Evolutionary conservation across 2,888 invertebrate genomes (phyloP).

Genomic region (Protonemura montana): DNA sequence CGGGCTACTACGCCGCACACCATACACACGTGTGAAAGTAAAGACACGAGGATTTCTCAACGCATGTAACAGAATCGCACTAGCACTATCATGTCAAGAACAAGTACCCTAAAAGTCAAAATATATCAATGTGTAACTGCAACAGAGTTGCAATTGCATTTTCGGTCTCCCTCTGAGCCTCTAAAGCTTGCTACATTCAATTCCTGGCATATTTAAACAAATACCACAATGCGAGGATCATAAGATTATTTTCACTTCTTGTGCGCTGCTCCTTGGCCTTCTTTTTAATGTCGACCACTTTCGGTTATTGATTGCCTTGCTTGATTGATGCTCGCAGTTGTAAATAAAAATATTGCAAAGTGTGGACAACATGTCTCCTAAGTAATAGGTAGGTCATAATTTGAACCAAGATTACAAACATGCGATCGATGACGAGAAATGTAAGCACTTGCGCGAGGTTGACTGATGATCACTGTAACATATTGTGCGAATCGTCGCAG

Average conservation of each 20-base stretch:
- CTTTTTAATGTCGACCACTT: neutral
- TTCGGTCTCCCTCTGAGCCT: neutral
- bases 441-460: neutral
- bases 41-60: neutral
- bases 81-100: neutral
- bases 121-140: neutral
- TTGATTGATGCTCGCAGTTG: neutral
- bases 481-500: neutral
- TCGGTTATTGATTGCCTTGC: neutral
- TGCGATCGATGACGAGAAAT: neutral
- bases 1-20: neutral
- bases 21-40: neutral
- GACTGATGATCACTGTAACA: neutral
- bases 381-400: neutral
- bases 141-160: neutral
- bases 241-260: neutral
- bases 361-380: neutral
- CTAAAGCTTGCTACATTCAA: neutral
- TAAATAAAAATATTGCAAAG: neutral
- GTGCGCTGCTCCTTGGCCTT: neutral
- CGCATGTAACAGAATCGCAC: neutral
- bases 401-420: neutral
- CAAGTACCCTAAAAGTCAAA: neutral
- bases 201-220: neutral
- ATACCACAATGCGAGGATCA: neutral